These are phyloP conservation scores for Tinamus major DNA, from an alignment of 2,797 vertebrate species.

Conservation along the genomic window DNA sequence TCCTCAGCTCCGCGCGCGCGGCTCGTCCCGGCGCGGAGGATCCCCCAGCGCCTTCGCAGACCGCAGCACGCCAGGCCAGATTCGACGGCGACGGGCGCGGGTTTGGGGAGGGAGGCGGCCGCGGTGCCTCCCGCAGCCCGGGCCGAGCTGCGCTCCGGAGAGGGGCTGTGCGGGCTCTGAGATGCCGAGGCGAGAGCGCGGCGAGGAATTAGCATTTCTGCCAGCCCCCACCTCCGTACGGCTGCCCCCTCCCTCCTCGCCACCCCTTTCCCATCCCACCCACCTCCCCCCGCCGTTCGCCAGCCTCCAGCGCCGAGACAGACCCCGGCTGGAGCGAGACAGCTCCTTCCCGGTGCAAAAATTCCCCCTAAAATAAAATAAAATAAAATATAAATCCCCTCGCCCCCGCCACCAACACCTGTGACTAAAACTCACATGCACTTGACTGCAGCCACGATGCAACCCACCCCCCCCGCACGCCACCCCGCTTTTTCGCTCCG, in stretches of 20 bases:
- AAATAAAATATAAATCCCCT: not conserved
- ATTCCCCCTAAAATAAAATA: not conserved
- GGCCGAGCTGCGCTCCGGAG: slow-evolving; percentile 35
- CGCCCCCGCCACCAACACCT: not conserved
- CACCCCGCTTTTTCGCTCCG: too few relatives aligned
- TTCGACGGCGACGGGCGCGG: not conserved
- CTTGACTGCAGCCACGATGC: not conserved
- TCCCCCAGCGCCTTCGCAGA: too few relatives aligned
- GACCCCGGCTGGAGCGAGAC: not conserved
- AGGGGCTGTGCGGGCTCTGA: slow-evolving; percentile 54
- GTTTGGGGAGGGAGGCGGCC: not conserved
- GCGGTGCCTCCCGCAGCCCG: not conserved
- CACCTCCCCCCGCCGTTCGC: not conserved
- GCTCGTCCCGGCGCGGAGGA: not conserved
- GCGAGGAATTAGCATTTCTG: slow-evolving; percentile 54
- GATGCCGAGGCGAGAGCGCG: slow-evolving; percentile 64
- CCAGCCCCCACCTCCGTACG: slow-evolving; percentile 19
- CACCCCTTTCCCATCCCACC: not conserved
- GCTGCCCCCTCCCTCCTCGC: slow-evolving; percentile 27
- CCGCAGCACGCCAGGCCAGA: not conserved
- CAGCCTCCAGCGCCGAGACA: not conserved
- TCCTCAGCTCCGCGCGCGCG: not conserved
- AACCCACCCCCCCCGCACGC: too few relatives aligned
- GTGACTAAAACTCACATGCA: not conserved
- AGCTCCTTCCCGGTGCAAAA: not conserved